Conservation (phyloP, 2,113 vertebrate species). For the Saguinus imperator region DNA sequence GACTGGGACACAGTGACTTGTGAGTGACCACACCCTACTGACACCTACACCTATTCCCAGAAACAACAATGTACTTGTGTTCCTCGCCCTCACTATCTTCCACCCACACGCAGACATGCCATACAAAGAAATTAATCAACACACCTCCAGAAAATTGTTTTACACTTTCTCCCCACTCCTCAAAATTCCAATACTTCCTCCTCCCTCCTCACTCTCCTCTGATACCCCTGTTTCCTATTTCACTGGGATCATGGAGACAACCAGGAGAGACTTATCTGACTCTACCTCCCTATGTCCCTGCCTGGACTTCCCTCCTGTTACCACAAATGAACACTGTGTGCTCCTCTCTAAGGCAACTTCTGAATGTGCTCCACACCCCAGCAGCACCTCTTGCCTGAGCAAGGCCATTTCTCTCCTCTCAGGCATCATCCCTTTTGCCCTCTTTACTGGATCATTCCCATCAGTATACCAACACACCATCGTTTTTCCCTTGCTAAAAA, state of each 20-base stretch:
- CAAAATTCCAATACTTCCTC: background rate
- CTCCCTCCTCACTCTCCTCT: background rate
- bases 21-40: background rate
- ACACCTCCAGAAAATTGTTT: background rate
- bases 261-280: no score
- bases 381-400: background rate
- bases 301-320: no score
- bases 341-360: no score
- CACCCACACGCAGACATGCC: background rate
- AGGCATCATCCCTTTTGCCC: background rate
- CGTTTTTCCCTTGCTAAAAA: background rate
- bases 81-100: background rate
- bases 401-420: background rate
- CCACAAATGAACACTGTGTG: no score
- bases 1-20: background rate
- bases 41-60: background rate
- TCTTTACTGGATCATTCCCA: background rate
- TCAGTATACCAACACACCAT: background rate
- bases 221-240: no score
- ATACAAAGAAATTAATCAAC: background rate
- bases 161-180: background rate
- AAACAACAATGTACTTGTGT: background rate
- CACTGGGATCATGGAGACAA: no score
- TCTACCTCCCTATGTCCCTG: no score
- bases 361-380: rapidly evolving